Conservation (phyloP, 2,113 vertebrate species). For the Istiophorus platypterus region DNA sequence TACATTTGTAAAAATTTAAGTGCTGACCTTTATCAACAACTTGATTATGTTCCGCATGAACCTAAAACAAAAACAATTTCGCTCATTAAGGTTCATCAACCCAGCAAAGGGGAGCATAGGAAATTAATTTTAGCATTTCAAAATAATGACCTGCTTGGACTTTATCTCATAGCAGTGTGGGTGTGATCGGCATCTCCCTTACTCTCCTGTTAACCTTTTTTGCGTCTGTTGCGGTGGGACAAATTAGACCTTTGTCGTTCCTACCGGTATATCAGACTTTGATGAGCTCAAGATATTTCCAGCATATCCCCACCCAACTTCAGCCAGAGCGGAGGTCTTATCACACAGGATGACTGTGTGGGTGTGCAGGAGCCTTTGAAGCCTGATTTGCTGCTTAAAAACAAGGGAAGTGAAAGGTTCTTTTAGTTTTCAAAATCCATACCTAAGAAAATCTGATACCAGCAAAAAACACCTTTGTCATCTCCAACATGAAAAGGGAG, state of each 20-base stretch:
- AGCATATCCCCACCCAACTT: neutral
- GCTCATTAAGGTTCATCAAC: slow-evolving; percentile 30
- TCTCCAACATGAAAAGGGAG: neutral
- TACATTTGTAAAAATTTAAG: slow-evolving; percentile 35
- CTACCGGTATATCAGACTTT: neutral
- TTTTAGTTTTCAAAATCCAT: neutral
- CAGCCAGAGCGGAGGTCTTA: neutral
- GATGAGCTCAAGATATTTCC: neutral
- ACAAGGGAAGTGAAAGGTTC: neutral
- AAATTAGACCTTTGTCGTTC: neutral
- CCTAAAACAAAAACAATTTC: slow-evolving; percentile 31
- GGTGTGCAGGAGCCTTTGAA: neutral
- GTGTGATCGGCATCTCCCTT: neutral
- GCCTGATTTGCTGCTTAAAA: neutral
- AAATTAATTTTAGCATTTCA: slow-evolving; percentile 31
- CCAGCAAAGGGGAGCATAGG: neutral
- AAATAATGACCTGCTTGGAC: neutral
- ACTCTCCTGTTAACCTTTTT: neutral
- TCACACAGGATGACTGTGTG: neutral
- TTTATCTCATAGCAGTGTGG: neutral
- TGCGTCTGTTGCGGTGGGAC: neutral
- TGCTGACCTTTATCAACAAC: slow-evolving; percentile 36
- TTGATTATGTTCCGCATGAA: slow-evolving; percentile 38
- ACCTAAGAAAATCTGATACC: neutral
- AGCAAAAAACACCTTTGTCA: slow-evolving; percentile 9